phyloP scores from a whole-genome alignment of 1,140 invertebrate species.

The Atta texana region DNA sequence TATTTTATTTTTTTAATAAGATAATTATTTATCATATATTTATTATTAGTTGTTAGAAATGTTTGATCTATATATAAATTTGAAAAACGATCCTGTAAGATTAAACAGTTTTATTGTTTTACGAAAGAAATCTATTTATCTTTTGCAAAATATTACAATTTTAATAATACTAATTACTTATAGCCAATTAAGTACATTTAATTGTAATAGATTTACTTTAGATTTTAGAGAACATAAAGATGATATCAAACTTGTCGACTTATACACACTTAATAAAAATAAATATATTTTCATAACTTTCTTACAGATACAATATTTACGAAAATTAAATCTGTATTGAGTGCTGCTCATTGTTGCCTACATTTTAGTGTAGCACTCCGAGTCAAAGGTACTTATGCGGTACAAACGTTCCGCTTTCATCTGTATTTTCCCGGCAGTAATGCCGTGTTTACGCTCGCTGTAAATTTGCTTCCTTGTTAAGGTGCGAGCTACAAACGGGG shows the following conservation, averaged over 20 bases:
- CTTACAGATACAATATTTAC: not conserved
- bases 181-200: not conserved
- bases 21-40: too few relatives aligned
- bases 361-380: not conserved
- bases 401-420: not conserved
- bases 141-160: not conserved
- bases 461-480: slow-evolving; percentile 27
- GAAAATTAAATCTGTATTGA: not conserved
- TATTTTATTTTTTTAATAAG: not conserved
- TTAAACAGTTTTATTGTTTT: too few relatives aligned
- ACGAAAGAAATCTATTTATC: too few relatives aligned
- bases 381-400: slow-evolving; percentile 13
- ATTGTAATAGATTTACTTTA: not conserved
- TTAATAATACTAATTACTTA: not conserved
- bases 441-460: slow-evolving; percentile 24
- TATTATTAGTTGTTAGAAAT: too few relatives aligned
- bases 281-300: not conserved
- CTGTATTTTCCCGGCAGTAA: not conserved
- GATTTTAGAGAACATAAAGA: not conserved
- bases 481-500: not conserved
- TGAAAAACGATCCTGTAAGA: too few relatives aligned
- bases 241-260: not conserved
- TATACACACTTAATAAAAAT: not conserved
- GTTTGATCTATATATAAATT: too few relatives aligned
- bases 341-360: not conserved